Base-by-base conservation (phyloP, 2,888 invertebrate species). In the Drosophila dives region DNA sequence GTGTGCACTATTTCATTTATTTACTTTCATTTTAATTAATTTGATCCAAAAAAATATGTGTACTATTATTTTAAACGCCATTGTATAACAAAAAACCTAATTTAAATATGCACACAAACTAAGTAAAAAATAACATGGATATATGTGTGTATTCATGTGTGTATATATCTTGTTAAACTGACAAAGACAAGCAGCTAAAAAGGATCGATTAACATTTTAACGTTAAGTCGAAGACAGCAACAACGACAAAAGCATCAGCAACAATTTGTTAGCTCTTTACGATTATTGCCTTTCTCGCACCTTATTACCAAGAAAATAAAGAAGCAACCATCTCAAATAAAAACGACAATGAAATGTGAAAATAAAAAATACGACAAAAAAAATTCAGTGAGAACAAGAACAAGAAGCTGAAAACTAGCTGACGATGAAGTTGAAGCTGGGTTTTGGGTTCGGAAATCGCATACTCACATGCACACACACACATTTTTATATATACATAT, bases 211-310 rank as follows among this genome's bases (percentile, higher is more conserved):
- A 89, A 87, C 83, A 76, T 87, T 84, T 84, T 87, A 87, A 81
- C 83, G 89, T 89, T 75, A 83, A 80, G 78, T 67, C 75, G 68
- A 83, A 68, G 78, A 82, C 68, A 70, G 51, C 59, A 70, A 34
- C 55, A 76, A 48, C 68, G 58, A 42, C 69, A 70, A 45, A 56
- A 63, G 58, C 62, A 51, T 62, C 79, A 74, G 75, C 78, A 83
- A 81, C 89, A 90, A 91, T 91, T 89, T 89, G 89, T 89, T 89
- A 75, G 86, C 83, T 89, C 91, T 89, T 90, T 89, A 89, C 90
- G 91, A 91, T 89, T 89, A 89, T 89, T 89, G 91, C 91, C 91
- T 90, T 91, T 89, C 89, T 89, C 91, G 89, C 89, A 89, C 89
- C 91, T 91, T 90, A 83, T 91, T 89, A 91, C 90, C 90, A 81